Conservation (phyloP, 1,140 invertebrate species). For the Apis dorsata region DNA sequence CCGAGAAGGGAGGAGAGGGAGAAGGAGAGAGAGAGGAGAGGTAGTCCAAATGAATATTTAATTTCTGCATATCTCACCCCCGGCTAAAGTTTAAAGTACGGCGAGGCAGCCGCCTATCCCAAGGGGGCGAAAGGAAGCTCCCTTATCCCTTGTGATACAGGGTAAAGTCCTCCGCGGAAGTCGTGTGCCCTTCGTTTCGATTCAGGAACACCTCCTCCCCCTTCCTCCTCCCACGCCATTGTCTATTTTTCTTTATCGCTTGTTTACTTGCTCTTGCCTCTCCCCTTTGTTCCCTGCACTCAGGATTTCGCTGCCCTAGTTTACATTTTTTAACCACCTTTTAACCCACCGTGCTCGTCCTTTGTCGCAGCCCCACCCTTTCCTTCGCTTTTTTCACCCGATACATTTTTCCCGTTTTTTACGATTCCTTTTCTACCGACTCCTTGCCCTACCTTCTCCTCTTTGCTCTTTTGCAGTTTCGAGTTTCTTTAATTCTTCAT, state of each 20-base stretch:
- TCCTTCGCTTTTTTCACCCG: neutral
- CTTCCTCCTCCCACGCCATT: neutral
- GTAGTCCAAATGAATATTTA: slow-evolving; percentile 74
- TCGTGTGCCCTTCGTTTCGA: neutral
- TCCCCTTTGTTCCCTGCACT: neutral
- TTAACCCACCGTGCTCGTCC: neutral
- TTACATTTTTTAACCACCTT: slow-evolving; percentile 22
- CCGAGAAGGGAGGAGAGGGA: neutral
- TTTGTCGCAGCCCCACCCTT: neutral
- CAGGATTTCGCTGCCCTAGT: neutral
- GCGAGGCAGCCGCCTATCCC: slow-evolving; percentile 48
- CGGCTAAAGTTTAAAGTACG: slow-evolving; percentile 52
- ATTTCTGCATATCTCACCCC: slow-evolving; percentile 72
- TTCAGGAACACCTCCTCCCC: neutral
- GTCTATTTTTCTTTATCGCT: slow-evolving; percentile 23
- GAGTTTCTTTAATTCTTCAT: slow-evolving; percentile 48
- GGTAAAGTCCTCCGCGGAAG: slow-evolving; percentile 31
- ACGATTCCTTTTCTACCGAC: neutral
- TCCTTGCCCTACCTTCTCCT: neutral
- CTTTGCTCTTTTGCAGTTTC: slow-evolving; percentile 7
- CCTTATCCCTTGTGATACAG: slow-evolving; percentile 56
- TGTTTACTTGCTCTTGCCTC: neutral
- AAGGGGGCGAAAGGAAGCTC: slow-evolving; percentile 48
- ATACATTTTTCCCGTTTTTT: neutral
- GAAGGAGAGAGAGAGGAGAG: neutral